Conservation (phyloP, 2,797 vertebrate species). For the Ceryle rudis region DNA sequence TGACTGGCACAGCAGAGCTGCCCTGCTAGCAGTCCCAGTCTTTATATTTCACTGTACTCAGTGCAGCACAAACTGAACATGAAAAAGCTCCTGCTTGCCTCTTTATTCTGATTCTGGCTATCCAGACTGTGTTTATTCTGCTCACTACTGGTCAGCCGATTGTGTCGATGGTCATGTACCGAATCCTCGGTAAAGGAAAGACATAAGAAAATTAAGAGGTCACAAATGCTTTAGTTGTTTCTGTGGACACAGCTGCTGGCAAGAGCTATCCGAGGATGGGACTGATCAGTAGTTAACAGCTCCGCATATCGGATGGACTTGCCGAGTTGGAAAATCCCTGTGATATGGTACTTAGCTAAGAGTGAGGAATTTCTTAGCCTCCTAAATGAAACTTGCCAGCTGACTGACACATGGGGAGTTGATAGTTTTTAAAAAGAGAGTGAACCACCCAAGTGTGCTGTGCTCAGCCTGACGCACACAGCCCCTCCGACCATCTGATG, state of each 20-base stretch:
- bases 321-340: neutral
- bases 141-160: neutral
- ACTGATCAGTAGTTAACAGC: neutral
- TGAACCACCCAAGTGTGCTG: neutral
- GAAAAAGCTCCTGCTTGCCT: neutral
- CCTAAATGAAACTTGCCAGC: slow-evolving; percentile 24
- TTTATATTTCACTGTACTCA: neutral
- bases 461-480: neutral
- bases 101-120: neutral
- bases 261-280: neutral
- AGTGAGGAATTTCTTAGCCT: neutral
- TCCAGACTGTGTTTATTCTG: neutral
- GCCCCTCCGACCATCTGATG: neutral
- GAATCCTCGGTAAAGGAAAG: neutral
- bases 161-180: neutral
- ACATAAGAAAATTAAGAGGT: neutral
- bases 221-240: neutral
- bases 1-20: neutral
- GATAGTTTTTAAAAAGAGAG: neutral
- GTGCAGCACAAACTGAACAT: neutral
- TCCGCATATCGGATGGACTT: neutral
- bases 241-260: neutral
- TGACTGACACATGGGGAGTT: slow-evolving; percentile 22
- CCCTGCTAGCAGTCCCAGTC: neutral
- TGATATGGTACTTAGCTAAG: neutral